Percentiles rank a stretch among this genome's conserved stretches.
These are phyloP conservation scores for Adineta ricciae DNA, from an alignment of 2,888 invertebrate species.

Conservation along the genomic window DNA sequence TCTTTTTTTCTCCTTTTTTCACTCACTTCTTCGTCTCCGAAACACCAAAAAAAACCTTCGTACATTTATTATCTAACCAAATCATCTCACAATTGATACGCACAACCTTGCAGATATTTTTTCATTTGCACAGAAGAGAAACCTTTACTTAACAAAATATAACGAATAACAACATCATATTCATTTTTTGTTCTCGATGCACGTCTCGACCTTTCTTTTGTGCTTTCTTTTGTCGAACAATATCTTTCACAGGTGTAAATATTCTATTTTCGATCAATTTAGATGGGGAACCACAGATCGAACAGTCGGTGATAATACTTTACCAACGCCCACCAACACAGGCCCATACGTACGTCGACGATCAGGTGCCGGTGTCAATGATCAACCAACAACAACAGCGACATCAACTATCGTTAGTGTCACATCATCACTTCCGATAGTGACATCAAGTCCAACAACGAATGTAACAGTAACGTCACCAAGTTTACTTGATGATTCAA, in stretches of 20 bases:
- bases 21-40: not conserved
- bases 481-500: conserved; percentile 7
- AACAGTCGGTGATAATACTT: not conserved
- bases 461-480: conserved; percentile 8
- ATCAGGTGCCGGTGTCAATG: conserved; percentile 11
- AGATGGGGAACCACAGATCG: conserved; percentile 10
- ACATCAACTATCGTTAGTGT: conserved; percentile 18
- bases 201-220: not conserved
- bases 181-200: not conserved
- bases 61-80: not conserved
- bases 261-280: too few species aligned
- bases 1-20: not conserved
- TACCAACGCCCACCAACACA: not conserved
- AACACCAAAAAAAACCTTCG: not conserved
- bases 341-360: conserved; percentile 21
- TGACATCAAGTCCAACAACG: not conserved
- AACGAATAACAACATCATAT: too few species aligned
- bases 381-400: not conserved
- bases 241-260: too few species aligned
- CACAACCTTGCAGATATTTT: not conserved
- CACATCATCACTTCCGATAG: not conserved
- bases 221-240: not conserved
- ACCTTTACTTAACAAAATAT: not conserved
- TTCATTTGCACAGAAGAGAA: not conserved
- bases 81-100: not conserved